Evolutionary conservation across 1,140 invertebrate species (phyloP), one percentile per base, ranked within the genome.

Genomic region (Caenorhabditis latens): DNA sequence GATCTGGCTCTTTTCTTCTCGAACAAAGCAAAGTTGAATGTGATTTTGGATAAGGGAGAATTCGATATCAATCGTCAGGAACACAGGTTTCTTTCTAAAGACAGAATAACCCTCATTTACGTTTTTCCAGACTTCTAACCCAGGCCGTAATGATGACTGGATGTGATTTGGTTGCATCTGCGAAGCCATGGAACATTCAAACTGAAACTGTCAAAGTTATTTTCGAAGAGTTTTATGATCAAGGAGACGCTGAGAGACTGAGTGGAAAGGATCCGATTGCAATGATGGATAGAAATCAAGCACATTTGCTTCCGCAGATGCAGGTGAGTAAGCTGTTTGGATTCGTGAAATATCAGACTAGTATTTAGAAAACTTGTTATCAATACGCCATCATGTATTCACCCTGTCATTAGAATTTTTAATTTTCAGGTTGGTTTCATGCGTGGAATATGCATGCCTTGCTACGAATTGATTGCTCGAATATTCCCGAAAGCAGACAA

Each of bases 171-270:
- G 96, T 95, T 84, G 95, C 96, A 3, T 95, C 95, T 87, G 94
- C 95, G 2, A 96, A 96, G 93, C 95, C 95, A 4, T 96, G 96
- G 96, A 94, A 95, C n/a, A 93, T 96, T n/a, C 96, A 96, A 93
- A 94, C 94, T 3, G 94, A 95, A 92, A 96, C 95, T 0, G 96
- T 96, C 1, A 95, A 95, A 92, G 95, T 95, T 7, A 96, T 96
- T 87, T 96, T 96, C 93, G 95, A 96, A 91, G 96, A 96, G 91
- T 96, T 96, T 93, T 96, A 96, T 93, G 94, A 95, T 89, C 95
- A 96, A 94, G 95, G 95, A 46, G 96, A 96, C 92, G 95, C 95
- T 48, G 96, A 96, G 92, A 94, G 94, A 88, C 93, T 93, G 14
- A 94, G 94, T 63, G 96, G 96, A 1, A 94, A 94, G 84, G 94